Evolutionary conservation across 2,888 invertebrate species (phyloP).

Genomic region (Cheilosia grossa): DNA sequence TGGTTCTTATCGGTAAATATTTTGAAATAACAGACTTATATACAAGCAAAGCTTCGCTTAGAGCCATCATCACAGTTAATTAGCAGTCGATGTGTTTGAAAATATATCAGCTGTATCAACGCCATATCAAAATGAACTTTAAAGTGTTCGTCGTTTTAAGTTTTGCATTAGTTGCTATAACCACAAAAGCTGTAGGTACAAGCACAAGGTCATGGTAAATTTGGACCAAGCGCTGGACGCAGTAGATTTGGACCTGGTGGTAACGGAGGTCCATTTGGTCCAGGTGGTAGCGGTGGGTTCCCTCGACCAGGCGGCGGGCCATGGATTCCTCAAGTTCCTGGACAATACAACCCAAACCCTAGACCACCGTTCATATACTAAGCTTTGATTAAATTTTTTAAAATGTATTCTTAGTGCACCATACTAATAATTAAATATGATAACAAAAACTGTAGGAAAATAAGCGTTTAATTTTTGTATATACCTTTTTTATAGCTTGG

Average conservation of each 20-base stretch:
- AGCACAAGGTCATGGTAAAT: background rate
- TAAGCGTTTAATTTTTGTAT: too few relatives aligned
- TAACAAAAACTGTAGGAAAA: background rate
- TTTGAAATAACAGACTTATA: background rate
- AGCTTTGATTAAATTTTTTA: too few relatives aligned
- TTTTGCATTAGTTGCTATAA: slow-evolving; percentile 11
- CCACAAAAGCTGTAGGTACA: background rate
- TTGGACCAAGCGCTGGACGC: background rate
- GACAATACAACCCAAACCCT: background rate
- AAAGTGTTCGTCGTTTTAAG: slow-evolving; percentile 11
- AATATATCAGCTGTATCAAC: background rate
- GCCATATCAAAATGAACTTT: slow-evolving; percentile 26
- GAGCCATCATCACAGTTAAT: background rate
- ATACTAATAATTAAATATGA: background rate
- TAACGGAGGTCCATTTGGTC: background rate
- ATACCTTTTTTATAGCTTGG: too few relatives aligned
- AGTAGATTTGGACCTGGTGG: background rate
- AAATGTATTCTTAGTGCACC: too few relatives aligned
- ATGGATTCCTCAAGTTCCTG: background rate
- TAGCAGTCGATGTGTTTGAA: background rate
- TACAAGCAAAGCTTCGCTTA: background rate
- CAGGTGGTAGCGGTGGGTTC: background rate
- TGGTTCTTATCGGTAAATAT: background rate
- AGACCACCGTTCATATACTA: background rate
- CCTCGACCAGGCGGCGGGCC: background rate